Evolutionary conservation across 2,113 vertebrate species (phyloP), one percentile per base, ranked within the genome.

Genomic region (Vulpes vulpes): DNA sequence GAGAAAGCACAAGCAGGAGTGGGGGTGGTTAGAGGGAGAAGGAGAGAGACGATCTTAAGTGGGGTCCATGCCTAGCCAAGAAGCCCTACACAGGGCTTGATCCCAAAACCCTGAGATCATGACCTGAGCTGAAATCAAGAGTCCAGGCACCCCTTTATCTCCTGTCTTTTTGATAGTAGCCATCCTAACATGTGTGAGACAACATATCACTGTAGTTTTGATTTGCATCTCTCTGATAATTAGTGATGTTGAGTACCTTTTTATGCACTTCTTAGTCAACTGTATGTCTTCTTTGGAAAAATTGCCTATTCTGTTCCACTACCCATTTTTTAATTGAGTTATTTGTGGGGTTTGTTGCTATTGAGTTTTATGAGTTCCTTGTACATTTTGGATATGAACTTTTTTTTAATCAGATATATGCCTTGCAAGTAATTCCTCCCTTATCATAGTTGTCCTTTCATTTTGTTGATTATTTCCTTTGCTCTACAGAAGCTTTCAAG

Each of bases 391-490:
- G 27, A 65, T 38, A 57, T 65, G 62, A 57, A 64, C 15, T 14
- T 57, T 35, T 83, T 83, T 49, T 35, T 35, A 74, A 74, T n/a
- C 12, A 1, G 43, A 59, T 43, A 35, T 67, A 11, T 78, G 43
- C 27, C 49, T 90, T 76, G 59, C 20, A 57, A 83, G 19, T 89
- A 27, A 76, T 65, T 89, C 23, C 11, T 67, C 71, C 5, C 38
- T 6, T 69, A 80, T 8, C 35, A 69, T 59, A 35, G 69, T 76
- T 49, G 10, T 11, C n/a, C 55, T 95, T 89, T 90, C 32, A 57
- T 89, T 74, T 90, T 83, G 78, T 82, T 55, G 25, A 49, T 67
- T 17, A 38, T 84, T 95, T 67, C 22, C 60, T 83, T 87, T 87
- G 32, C 49, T 76, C 3, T 90, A 49, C 6, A 0, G 2, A 89